phyloP scores from a whole-genome alignment of 2,797 vertebrate species.

The Falco rusticolus region DNA sequence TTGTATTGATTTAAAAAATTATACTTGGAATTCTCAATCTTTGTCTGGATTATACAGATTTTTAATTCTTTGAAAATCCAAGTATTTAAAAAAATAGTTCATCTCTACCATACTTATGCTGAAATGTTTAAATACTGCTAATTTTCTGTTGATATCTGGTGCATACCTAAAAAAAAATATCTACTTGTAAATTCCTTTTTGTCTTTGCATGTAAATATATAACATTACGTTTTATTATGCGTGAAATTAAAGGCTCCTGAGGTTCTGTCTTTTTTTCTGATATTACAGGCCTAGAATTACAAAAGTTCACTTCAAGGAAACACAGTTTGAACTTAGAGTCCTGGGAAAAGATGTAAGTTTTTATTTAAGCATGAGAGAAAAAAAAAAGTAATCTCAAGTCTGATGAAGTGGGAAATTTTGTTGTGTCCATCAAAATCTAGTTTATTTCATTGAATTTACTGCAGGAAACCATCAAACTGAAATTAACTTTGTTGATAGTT shows the following conservation, averaged over 20 bases:
- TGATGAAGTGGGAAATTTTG: not conserved
- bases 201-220: not conserved
- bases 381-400: not conserved
- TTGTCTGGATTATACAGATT: not conserved
- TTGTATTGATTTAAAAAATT: not conserved
- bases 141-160: not conserved
- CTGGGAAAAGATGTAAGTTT: constrained; percentile 90
- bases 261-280: not conserved
- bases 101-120: not conserved
- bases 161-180: not conserved
- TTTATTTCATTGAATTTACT: not conserved
- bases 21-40: not conserved
- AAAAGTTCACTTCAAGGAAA: constrained; percentile 90
- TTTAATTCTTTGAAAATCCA: not conserved
- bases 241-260: not conserved
- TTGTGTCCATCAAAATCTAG: not conserved
- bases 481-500: not conserved
- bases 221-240: not conserved
- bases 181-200: not conserved
- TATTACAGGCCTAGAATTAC: constrained; percentile 87
- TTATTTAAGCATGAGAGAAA: not conserved
- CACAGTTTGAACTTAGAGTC: constrained; percentile 88
- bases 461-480: not conserved
- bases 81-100: not conserved
- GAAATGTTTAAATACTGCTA: not conserved